Evolutionary conservation across 2,113 vertebrate genomes (phyloP).

Genomic region (Sylvicapra grimmia): DNA sequence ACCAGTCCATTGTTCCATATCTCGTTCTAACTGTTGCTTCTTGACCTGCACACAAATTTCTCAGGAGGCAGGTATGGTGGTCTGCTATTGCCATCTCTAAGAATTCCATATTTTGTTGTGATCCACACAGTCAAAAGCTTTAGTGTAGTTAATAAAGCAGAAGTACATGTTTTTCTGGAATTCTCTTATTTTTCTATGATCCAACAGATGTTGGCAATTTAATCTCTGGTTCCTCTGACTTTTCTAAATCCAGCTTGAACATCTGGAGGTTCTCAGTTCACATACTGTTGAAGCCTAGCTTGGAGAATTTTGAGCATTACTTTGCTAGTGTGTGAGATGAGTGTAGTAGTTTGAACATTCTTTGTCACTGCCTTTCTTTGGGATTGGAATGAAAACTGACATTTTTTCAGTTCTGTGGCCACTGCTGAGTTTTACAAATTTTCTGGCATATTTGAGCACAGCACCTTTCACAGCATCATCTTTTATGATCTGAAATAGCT

Average conservation of each 20-base stretch:
- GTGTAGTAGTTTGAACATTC: neutral
- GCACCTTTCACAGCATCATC: neutral
- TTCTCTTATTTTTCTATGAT: neutral
- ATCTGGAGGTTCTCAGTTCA: neutral
- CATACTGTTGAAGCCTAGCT: neutral
- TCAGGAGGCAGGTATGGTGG: neutral
- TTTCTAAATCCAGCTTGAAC: neutral
- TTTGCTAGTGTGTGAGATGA: neutral
- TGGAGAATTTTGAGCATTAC: neutral
- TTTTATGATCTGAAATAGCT: neutral
- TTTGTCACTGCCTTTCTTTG: neutral
- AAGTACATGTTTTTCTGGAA: neutral
- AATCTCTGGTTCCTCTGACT: neutral
- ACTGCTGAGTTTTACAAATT: neutral
- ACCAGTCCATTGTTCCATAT: neutral
- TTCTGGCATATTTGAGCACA: neutral
- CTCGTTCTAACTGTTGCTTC: neutral
- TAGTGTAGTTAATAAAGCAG: neutral
- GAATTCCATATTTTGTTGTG: neutral
- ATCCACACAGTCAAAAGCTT: neutral
- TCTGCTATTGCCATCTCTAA: neutral
- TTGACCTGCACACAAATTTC: neutral
- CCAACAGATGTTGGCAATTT: neutral
- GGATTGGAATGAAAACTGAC: neutral
- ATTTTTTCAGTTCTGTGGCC: neutral